Evolutionary conservation across 2,888 invertebrate genomes (phyloP).

Genomic region (Mechanitis mazaeus): DNA sequence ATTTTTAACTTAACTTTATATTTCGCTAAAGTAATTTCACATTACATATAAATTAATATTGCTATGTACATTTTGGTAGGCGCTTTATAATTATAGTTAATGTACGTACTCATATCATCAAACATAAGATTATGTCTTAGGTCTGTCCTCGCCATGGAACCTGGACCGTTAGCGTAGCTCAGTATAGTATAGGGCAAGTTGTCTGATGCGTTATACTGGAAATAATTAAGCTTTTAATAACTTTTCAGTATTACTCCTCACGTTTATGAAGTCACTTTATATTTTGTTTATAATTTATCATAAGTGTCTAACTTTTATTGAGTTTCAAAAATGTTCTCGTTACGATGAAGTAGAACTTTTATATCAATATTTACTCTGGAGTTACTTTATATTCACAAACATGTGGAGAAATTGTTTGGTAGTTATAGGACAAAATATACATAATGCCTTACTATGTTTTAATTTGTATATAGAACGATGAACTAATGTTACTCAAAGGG

Average conservation of each 20-base stretch:
- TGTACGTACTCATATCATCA: constrained; percentile 57
- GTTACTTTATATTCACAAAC: too few species aligned
- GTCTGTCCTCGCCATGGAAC: constrained; percentile 55
- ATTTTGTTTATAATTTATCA: constrained; percentile 1
- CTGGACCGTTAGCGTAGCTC: constrained; percentile 86
- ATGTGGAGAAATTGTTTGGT: too few species aligned
- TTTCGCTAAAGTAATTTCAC: not conserved
- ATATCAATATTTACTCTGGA: too few species aligned
- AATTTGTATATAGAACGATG: too few species aligned
- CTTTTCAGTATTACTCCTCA: constrained; percentile 1
- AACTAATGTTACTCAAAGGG: too few species aligned
- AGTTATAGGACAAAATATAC: too few species aligned
- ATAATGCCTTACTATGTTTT: too few species aligned
- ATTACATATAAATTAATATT: not conserved
- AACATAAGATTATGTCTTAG: constrained; percentile 44
- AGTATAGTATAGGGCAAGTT: constrained; percentile 80
- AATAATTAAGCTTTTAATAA: constrained; percentile 10
- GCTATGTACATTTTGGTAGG: not conserved
- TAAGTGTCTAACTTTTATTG: not conserved
- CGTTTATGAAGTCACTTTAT: constrained; percentile 1
- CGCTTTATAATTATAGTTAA: too few species aligned
- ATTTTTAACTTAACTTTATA: too few species aligned
- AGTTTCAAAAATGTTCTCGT: not conserved
- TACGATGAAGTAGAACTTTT: too few species aligned
- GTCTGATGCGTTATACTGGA: constrained; percentile 68